Evolutionary conservation across 2,113 vertebrate genomes (phyloP).

Genomic region (Oncorhynchus masou): DNA sequence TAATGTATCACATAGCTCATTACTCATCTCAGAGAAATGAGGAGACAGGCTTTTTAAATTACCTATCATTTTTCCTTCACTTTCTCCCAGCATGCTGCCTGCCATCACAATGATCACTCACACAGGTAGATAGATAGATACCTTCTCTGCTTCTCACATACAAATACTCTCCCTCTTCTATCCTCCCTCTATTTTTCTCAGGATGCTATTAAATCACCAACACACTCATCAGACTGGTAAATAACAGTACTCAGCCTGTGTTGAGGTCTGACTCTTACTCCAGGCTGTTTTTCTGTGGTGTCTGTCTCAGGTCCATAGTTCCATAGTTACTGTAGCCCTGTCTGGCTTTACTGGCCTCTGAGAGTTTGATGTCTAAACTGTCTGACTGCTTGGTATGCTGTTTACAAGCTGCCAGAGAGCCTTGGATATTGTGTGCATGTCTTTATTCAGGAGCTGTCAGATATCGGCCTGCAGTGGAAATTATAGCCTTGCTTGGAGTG

Average conservation of each 20-base stretch:
- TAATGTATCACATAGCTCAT: too few relatives aligned
- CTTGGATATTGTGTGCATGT: neutral
- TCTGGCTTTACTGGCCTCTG: neutral
- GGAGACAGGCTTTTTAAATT: too few relatives aligned
- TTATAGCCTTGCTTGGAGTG: constrained; percentile 4
- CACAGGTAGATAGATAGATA: neutral
- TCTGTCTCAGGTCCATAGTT: neutral
- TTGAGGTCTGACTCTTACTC: neutral
- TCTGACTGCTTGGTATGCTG: constrained; percentile 28
- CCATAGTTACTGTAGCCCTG: neutral
- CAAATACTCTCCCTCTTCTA: neutral
- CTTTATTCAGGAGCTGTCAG: constrained; percentile 18
- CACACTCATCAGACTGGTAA: too few relatives aligned
- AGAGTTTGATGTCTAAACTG: constrained; percentile 5
- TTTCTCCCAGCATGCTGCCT: constrained; percentile 12
- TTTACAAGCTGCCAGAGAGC: constrained; percentile 7
- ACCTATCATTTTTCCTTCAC: constrained; percentile 33
- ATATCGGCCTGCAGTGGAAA: constrained; percentile 17
- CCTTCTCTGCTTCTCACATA: neutral
- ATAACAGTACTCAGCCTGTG: too few relatives aligned
- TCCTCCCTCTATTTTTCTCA: neutral
- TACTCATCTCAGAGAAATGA: too few relatives aligned
- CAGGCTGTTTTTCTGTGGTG: neutral
- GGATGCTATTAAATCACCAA: neutral
- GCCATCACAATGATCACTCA: neutral